Evolutionary conservation across 37 sponge, comb jelly and placozoan genomes (phyloP), one percentile per base, ranked within the genome.

Genomic region (Halichondria panicea): DNA sequence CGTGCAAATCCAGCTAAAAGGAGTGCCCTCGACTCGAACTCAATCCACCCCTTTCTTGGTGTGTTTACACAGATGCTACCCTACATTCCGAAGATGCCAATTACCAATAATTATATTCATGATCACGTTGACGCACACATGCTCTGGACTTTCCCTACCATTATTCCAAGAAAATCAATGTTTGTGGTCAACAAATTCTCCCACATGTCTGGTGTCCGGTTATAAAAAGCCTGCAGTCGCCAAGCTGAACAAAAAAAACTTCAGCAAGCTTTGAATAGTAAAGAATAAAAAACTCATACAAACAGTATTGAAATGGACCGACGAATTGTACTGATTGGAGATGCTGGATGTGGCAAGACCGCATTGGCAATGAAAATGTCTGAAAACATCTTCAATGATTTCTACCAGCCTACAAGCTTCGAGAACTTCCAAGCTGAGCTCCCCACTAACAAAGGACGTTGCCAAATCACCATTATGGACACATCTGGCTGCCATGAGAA

Each of bases 331-430:
- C 76, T 89, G 30, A 81, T 89, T 33, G 89, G 89, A 19, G 89
- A 89, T 32, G 53, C 70, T 22, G 80, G 75, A 28, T 83, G 89
- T 53, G 89, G 89, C 63, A 89, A 89, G 68, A 77, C 89, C 0
- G 79, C 89, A 2, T 48, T 89, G 35, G 84, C 76, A 12, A 36
- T 52, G 35, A 79, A 78, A 43, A 39, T 80, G 65, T 27, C 70
- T 7, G 58, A 78, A 48, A 54, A 70, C 53, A 9, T 78, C 21
- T 89, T 83, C 50, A 22, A 75, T 3, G 82, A 72, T 19, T 32
- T 25, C 56, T 70, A 84, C 80, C 43, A 45, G 25, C 80, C 84
- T 24, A 84, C 89, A 18, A 73, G 56, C 50, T 50, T 76, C 4
- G 77, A 82, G 55, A 70, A 82, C 61, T 79, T 72, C 57, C 40